phyloP scores from a whole-genome alignment of 30 jellyfish, hydroid and myxozoan genomes.

The Chrysaora quinquecirrha region DNA sequence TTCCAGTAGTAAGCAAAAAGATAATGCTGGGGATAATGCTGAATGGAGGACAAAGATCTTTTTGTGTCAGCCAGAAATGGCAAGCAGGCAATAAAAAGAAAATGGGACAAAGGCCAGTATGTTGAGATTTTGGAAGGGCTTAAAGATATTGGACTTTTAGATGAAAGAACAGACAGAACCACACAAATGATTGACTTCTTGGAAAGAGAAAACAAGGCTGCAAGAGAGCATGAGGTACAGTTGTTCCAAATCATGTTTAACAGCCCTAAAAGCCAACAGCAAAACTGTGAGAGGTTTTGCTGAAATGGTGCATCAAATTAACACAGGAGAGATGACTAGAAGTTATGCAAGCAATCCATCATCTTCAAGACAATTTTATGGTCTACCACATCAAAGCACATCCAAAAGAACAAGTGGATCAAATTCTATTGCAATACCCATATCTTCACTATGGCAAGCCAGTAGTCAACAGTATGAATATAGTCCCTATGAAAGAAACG shows the following conservation, averaged over 20 bases:
- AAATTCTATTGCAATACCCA: neutral
- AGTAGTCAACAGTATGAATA: neutral
- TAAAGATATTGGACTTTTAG: neutral
- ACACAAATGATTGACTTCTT: too few species aligned
- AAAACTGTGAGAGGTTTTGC: neutral
- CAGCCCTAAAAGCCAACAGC: too few species aligned
- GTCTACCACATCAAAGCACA: too few species aligned
- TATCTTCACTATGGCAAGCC: neutral
- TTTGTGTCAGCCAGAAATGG: neutral
- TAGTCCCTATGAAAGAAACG: neutral
- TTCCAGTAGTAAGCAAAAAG: neutral
- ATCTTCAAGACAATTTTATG: too few species aligned
- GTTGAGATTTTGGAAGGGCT: neutral
- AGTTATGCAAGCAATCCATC: neutral
- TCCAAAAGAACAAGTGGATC: neutral
- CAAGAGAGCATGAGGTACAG: too few species aligned
- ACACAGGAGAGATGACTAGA: too few species aligned
- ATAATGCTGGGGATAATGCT: constrained; percentile 3
- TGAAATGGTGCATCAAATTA: neutral
- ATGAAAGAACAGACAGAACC: too few species aligned
- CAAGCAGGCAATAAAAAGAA: neutral
- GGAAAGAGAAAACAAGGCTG: too few species aligned
- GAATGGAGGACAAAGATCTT: neutral
- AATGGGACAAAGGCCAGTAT: neutral
- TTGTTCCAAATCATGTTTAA: too few species aligned